Base-by-base conservation (phyloP, 2,113 vertebrate species). In the Notiomystis cincta region DNA sequence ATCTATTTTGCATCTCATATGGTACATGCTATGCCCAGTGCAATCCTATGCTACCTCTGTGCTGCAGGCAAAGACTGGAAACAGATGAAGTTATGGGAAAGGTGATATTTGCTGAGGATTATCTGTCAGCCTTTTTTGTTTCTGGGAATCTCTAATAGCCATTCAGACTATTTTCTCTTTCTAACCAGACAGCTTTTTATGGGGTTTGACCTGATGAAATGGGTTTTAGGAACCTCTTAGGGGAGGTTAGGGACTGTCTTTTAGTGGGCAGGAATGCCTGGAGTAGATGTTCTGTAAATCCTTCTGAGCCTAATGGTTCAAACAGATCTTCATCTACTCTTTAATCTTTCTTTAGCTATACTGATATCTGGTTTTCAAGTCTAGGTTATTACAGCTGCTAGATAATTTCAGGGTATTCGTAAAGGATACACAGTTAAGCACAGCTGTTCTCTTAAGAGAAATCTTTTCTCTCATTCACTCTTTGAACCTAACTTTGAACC, bases 401-500 rank as follows among this genome's bases (percentile, higher is more conserved):
- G 38, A 21, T 81, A 93, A 80, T 69, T 85, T 42, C 50, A 89
- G 44, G 21, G 13, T 76, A n/a, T 83, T 73, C 51, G 31, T 77
- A 50, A 95, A 83, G 60, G n/a, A 42, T 82, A 30, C 24, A 25
- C 45, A 58, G 44, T 73, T 66, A 82, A 86, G 50, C 47, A 64
- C 22, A 72, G 69, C 27, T 77, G 48, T 91, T 92, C 67, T 90
- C 64, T 66, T 82, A 94, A 95, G 87, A 87, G 95, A 94, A 92
- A 76, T 38, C 58, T 95, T 89, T 67, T 75, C 71, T 95, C 84
- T 93, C 87, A 87, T 90, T 77, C 69, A 56, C 76, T 93, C 82
- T 97, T 98, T 97, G 84, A 96, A 54, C 51, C 70, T 89, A 33
- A 57, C 51, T 89, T 94, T 96, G 90, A 96, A 88, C 64, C 86